Base-by-base conservation (phyloP, 1,140 invertebrate species). In the Calosoma granatense region DNA sequence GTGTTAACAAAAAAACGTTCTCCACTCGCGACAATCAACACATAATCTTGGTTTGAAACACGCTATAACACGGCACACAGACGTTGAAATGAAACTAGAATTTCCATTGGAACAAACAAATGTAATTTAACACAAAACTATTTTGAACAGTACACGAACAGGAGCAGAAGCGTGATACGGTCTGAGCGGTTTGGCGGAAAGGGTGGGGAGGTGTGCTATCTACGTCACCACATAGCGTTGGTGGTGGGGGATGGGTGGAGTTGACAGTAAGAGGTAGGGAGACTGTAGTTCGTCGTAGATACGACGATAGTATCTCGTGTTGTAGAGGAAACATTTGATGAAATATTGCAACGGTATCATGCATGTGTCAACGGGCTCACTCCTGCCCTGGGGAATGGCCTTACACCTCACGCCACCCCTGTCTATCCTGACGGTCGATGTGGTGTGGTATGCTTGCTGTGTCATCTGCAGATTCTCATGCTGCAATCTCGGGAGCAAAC, bases 381-480 rank as follows among this genome's bases (percentile, higher is more conserved):
- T 36, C 26, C 6, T 9, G 6, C 26, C 26, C 26, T n/a, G n/a
- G 26, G 26, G 26, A 36, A 36, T 36, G n/a, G 26, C 26, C 26
- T 36, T n/a, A 36, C 26, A 9, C 26, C 26, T 36, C 6, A 36
- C 26, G n/a, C 26, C 26, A 36, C 26, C 26, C 6, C 26, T 36
- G 26, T n/a, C 6, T 9, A n/a, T n/a, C n/a, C n/a, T n/a, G n/a
- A n/a, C n/a, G n/a, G 4, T 30, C 26, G 6, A 30, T 30, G 4
- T 30, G 26, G 14, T 6, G 14, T 30, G 26, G 26, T 14, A 30
- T 6, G 14, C 6, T 6, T 30, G 4, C 26, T n/a, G n/a, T 30
- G 26, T 47, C 41, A 47, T 47, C 41, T 47, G 41, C 41, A 47
- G 41, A 47, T 47, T 47, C 41, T 47, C 41, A 47, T 47, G 17